Percentiles rank a stretch among this genome's conserved stretches.
Conservation (phyloP, 1,140 invertebrate species). For the Aporrectodea caliginosa region DNA sequence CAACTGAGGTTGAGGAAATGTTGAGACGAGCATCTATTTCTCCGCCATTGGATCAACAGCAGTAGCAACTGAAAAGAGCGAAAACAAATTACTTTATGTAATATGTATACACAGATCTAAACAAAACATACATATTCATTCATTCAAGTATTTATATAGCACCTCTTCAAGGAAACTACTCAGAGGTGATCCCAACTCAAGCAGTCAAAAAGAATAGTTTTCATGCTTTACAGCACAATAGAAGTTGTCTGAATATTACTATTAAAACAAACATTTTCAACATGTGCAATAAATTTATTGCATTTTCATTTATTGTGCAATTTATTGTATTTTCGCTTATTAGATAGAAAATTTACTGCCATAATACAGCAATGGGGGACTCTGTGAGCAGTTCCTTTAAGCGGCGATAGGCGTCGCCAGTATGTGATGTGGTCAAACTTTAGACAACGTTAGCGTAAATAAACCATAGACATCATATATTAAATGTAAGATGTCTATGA, state of each 20-base stretch:
- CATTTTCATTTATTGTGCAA: neutral
- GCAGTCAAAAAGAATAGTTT: neutral
- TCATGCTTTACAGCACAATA: neutral
- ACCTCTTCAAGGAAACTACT: no score
- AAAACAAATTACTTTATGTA: neutral
- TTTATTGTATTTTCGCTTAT: neutral
- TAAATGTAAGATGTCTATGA: no score
- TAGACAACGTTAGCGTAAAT: no score
- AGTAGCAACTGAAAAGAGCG: slow-evolving; percentile 10
- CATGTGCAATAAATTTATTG: neutral
- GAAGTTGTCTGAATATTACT: neutral
- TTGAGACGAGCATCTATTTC: slow-evolving; percentile 8
- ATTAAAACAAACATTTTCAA: no score
- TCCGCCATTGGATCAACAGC: slow-evolving; percentile 24
- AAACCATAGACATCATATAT: no score
- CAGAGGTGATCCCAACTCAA: no score
- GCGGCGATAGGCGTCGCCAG: no score
- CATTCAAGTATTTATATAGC: neutral
- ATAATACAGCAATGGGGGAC: no score
- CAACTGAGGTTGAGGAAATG: neutral
- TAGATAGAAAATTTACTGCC: no score
- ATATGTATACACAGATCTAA: neutral
- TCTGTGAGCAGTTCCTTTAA: no score
- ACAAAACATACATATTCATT: neutral
- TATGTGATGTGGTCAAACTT: no score